Base-by-base conservation (phyloP, 2,888 invertebrate species). In the Tachina fera region DNA sequence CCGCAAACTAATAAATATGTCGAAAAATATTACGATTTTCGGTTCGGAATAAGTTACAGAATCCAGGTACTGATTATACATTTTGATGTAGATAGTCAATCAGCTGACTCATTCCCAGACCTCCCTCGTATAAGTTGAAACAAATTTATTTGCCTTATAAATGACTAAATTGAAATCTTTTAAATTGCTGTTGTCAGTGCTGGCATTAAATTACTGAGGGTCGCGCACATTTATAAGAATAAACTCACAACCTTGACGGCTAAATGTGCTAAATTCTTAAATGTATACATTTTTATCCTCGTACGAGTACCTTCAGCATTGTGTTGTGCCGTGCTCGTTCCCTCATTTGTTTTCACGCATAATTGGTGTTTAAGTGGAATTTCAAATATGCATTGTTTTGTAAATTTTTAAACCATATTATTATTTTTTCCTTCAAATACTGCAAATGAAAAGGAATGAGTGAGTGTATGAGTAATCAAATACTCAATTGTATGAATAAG, bases 331-430 rank as follows among this genome's bases (percentile, higher is more conserved):
- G 67, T 41, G 16, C 22, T 77, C 51, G 51, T 49, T 70, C 82
- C 31, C 43, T 58, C 31, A 51, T 61, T 68, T 75, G 56, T 65
- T 79, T 65, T 79, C 56, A 56, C 39, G 72, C 79, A 63, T 81
- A 81, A 74, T 85, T 85, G 81, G 77, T 77, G 67, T 78, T 75
- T 74, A 49, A 68, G 39, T 77, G 67, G 72, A 85, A 85, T 81
- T 84, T 74, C 22, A 77, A 81, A 77, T 77, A 22, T 49, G 67
- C 51, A 65, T 56, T 71, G 75, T 60, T 76, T 58, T 60, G 70
- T 31, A 60, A 60, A 39, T 65, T 70, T 41, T 53, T 43, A 41
- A 65, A 9, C 47, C 53, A 47, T 65, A 61, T 31, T 31, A 31
- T 5, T 61, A n/a, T 49, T 60, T 53, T 19, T 19, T 53, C 19